A percentile compares a stretch with the other conserved stretches of the same genome.
Evolutionary conservation across 1,140 invertebrate species (phyloP).

Genomic region (Nylanderia fulva): DNA sequence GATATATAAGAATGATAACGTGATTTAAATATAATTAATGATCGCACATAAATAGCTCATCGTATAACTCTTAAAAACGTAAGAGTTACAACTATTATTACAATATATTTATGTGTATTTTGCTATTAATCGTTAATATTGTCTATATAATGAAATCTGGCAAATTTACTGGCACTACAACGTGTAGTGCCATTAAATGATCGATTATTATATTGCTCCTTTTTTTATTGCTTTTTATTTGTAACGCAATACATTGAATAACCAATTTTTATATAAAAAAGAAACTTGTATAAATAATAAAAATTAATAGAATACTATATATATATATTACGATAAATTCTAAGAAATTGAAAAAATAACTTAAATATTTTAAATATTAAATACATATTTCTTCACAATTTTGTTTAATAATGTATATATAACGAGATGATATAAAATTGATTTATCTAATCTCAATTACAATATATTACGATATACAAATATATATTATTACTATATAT

Average conservation of each 20-base stretch:
- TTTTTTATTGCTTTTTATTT: constrained; percentile 2
- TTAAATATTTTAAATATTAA: too few relatives aligned
- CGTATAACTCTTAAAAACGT: background rate
- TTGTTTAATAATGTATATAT: background rate
- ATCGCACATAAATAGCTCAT: background rate
- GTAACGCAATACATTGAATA: background rate
- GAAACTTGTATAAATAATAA: constrained; percentile 3
- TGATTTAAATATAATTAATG: constrained; percentile 12
- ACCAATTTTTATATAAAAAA: background rate
- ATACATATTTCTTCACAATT: constrained; percentile 28
- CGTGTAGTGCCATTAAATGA: background rate
- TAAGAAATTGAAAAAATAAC: background rate
- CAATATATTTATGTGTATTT: background rate
- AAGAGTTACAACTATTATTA: background rate
- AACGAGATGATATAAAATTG: too few relatives aligned
- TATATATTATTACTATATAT: too few relatives aligned
- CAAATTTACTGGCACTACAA: background rate
- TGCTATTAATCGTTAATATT: background rate
- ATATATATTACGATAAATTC: background rate
- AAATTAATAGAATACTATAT: background rate
- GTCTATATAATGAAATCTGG: background rate
- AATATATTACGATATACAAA: background rate
- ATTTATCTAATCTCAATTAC: too few relatives aligned
- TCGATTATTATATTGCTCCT: background rate
- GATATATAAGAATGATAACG: background rate